Conservation (phyloP, 2,797 vertebrate genomes). For the Psittacula echo region DNA sequence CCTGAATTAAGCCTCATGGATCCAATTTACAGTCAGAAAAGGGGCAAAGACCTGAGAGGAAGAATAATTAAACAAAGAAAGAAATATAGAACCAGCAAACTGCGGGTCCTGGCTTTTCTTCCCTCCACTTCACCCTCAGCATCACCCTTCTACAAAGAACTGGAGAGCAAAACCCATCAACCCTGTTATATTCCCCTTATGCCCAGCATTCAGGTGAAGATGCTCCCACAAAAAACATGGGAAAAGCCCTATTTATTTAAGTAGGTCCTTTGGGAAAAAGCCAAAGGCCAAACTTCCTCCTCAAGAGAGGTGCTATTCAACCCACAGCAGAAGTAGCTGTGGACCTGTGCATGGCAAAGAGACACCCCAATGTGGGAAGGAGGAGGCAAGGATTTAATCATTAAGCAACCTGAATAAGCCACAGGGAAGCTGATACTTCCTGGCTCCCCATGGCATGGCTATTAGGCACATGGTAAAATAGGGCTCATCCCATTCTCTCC, state of each 20-base stretch:
- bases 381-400: neutral
- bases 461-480: fast-evolving
- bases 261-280: neutral
- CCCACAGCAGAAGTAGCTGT: neutral
- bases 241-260: neutral
- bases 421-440: neutral
- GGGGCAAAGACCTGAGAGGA: neutral
- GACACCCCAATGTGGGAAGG: neutral
- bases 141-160: neutral
- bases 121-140: neutral
- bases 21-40: neutral
- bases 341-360: neutral
- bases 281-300: neutral
- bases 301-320: neutral
- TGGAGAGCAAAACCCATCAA: neutral
- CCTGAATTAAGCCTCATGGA: neutral
- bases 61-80: fast-evolving
- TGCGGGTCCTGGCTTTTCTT: neutral
- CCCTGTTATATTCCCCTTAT: neutral
- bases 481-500: neutral
- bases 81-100: neutral
- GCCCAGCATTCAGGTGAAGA: neutral
- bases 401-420: neutral
- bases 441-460: neutral
- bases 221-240: neutral